phyloP scores from a whole-genome alignment of 2,888 invertebrate genomes.

The Meandrusa payeni region DNA sequence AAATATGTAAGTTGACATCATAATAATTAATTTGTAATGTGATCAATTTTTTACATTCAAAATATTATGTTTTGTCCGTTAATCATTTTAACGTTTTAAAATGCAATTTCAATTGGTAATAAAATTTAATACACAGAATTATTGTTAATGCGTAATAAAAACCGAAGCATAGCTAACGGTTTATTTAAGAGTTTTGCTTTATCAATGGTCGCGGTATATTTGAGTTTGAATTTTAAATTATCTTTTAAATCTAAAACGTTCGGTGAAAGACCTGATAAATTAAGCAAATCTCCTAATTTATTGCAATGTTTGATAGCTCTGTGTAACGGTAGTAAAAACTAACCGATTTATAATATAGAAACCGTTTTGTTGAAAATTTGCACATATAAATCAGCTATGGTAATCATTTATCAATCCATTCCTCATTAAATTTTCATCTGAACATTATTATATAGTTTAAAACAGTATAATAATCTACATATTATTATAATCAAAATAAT shows the following conservation, averaged over 20 bases:
- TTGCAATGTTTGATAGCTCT: constrained; percentile 37
- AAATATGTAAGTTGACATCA: too few relatives aligned
- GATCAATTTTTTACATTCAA: too few relatives aligned
- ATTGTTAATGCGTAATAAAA: constrained; percentile 1
- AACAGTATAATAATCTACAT: too few relatives aligned
- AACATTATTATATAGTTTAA: too few relatives aligned
- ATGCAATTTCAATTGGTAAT: not conserved
- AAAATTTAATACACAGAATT: not conserved
- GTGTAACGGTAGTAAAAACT: constrained; percentile 37
- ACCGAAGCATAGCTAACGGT: constrained; percentile 18
- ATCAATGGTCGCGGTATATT: constrained; percentile 26
- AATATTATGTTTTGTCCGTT: too few relatives aligned
- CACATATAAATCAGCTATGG: constrained; percentile 29
- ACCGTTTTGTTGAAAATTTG: constrained; percentile 27
- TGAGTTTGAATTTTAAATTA: constrained; percentile 33
- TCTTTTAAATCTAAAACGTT: constrained; percentile 31
- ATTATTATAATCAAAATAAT: too few relatives aligned
- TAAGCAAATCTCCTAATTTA: constrained; percentile 60
- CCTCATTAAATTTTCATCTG: too few relatives aligned
- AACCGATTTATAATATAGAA: constrained; percentile 28
- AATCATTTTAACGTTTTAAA: constrained; percentile 1
- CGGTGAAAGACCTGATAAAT: constrained; percentile 55
- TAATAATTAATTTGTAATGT: too few relatives aligned
- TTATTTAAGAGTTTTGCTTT: constrained; percentile 18
- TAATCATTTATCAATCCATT: too few relatives aligned